phyloP scores from a whole-genome alignment of 2,888 invertebrate genomes.

The Drosophila kokeensis region DNA sequence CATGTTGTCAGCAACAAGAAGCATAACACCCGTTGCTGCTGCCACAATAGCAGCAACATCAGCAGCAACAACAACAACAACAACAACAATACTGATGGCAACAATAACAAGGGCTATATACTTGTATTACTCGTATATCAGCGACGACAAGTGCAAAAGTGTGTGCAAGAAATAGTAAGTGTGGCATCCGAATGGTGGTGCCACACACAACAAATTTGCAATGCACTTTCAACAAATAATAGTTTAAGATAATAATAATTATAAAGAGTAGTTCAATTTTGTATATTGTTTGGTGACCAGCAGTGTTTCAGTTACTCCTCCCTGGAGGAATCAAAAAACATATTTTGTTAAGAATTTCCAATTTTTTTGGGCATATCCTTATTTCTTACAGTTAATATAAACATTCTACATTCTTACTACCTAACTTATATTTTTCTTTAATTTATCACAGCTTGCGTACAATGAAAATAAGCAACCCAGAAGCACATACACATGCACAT shows the following conservation, averaged over 20 bases:
- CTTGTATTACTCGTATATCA: constrained; percentile 52
- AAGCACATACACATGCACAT: neutral
- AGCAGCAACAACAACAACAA: constrained; percentile 27
- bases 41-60: constrained; percentile 17
- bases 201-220: neutral
- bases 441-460: neutral
- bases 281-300: too few relatives aligned
- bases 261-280: neutral
- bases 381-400: neutral
- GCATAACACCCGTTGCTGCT: constrained; percentile 13
- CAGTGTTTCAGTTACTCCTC: neutral
- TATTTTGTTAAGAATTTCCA: neutral
- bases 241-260: neutral
- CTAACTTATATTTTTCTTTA: neutral
- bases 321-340: neutral
- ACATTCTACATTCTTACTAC: neutral
- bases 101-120: constrained; percentile 48
- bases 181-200: neutral
- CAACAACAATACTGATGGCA: constrained; percentile 24
- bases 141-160: constrained; percentile 69
- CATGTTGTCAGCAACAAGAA: constrained; percentile 39
- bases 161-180: constrained; percentile 66
- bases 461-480: neutral
- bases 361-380: neutral
- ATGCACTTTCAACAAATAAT: constrained; percentile 22